Percentiles rank a stretch among this genome's conserved stretches.
Conservation (phyloP, 1,140 invertebrate species). For the Drosophila cardini region DNA sequence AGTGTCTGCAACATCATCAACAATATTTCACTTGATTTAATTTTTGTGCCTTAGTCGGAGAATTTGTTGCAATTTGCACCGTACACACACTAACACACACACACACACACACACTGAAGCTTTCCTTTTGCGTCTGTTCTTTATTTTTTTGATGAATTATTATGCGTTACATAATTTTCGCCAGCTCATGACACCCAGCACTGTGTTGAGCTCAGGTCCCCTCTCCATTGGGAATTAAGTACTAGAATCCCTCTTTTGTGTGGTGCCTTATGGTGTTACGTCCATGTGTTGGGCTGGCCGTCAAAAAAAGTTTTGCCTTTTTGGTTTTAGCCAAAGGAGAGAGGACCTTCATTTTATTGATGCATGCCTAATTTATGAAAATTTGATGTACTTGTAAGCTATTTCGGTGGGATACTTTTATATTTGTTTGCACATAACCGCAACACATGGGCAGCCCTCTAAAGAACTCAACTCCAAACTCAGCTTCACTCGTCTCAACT, state of each 20-base stretch:
- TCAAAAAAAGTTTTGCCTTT: conserved; percentile 64
- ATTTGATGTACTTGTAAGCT: conserved; percentile 83
- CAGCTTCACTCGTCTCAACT: neutral
- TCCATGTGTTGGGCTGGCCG: conserved; percentile 42
- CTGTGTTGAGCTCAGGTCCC: neutral
- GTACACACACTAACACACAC: conserved; percentile 6
- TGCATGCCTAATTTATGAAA: conserved; percentile 83
- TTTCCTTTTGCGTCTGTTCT: neutral
- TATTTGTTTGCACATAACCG: conserved; percentile 81
- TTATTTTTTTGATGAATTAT: conserved; percentile 71
- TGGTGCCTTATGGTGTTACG: conserved; percentile 13
- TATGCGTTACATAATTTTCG: conserved; percentile 80
- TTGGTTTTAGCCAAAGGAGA: conserved; percentile 1
- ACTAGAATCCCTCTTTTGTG: conserved; percentile 22
- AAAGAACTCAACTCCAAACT: conserved; percentile 8
- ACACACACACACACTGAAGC: neutral
- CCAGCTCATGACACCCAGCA: conserved; percentile 73
- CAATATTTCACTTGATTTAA: conserved; percentile 74
- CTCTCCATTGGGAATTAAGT: conserved; percentile 15
- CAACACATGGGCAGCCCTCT: conserved; percentile 71
- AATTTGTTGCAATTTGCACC: conserved; percentile 79
- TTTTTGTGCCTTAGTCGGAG: conserved; percentile 45
- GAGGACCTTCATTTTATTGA: conserved; percentile 63
- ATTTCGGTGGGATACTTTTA: conserved; percentile 81
- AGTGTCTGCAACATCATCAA: conserved; percentile 65